Base-by-base conservation (phyloP, 2,888 invertebrate genomes). In the Apamea epomidion region DNA sequence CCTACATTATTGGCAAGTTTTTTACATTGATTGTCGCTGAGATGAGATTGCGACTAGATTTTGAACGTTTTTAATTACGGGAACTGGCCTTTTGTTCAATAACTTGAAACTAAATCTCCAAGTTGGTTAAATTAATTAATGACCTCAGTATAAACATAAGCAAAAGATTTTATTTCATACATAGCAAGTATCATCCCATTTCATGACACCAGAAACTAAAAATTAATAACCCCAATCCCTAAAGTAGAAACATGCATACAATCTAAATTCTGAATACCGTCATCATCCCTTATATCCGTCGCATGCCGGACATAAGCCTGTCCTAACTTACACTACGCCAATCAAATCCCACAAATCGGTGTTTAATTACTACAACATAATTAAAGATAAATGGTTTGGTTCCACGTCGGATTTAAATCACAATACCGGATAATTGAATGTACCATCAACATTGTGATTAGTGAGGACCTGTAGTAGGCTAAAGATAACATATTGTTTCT, bases 331-430 rank as follows among this genome's bases (percentile, higher is more conserved):
- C 64, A 74, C n/a, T 4, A 54, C 42, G 37, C 62, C 73, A 74
- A 37, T 74, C 73, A 74, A 74, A 80, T 68, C 37, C 73, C 32
- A 60, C 73, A 74, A 42, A 82, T 60, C 12, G 16, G n/a, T 74
- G 45, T 74, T 83, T 80, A 82, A 83, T 80, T 80, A 71, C 60
- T 78, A 54, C 8, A 45, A 54, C 8, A 45, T 74, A 80, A 83
- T 83, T 80, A 84, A 83, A 83, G 82, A 79, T 83, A 83, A 83
- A 79, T 79, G 51, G 60, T 70, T 25, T 51, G 65, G 51, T 58
- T 68, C 6, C 25, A 73, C 16, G 48, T 51, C 12, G 32, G 21
- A 51, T 65, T 65, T 64, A 18, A 68, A 76, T 75, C 74, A 71
- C 29, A 74, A 54, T 37, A 74, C 45, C 37, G 51, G 16, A 37